These are phyloP conservation scores for Ophion costatus DNA, from an alignment of 2,888 invertebrate genomes.

Conservation along the genomic window DNA sequence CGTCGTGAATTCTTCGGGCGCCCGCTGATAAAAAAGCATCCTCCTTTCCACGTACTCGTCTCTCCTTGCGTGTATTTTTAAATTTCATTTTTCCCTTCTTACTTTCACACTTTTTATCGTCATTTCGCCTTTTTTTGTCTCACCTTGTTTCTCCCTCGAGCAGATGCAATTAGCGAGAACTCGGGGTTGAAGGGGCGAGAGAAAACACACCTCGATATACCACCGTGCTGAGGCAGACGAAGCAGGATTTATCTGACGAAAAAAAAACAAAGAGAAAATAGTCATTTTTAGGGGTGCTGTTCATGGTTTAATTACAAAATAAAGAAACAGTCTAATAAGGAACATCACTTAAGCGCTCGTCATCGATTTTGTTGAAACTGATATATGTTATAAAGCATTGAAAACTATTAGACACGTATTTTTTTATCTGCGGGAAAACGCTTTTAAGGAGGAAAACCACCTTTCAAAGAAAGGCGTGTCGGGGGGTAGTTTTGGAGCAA, in stretches of 20 bases:
- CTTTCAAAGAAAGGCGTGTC: no score
- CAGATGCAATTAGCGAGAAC: slow-evolving; percentile 26
- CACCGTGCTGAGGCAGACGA: background rate
- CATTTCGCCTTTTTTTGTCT: background rate
- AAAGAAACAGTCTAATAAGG: background rate
- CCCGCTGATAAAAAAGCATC: slow-evolving; percentile 59
- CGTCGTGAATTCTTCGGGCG: slow-evolving; percentile 56
- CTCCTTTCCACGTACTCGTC: slow-evolving; percentile 54
- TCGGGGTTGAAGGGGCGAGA: background rate
- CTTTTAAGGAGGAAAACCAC: no score
- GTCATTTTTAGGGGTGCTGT: no score
- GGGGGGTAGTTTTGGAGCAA: no score
- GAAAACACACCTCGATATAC: background rate
- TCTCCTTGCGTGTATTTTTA: background rate
- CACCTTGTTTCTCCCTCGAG: slow-evolving; percentile 37
- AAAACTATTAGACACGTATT: no score
- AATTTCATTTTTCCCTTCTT: background rate
- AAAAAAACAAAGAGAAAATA: no score
- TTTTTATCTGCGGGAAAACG: no score
- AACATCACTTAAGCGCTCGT: no score
- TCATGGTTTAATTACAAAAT: no score
- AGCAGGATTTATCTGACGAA: no score
- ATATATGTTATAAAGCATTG: no score
- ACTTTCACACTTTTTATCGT: slow-evolving; percentile 19
- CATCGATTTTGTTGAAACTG: no score